Percentiles rank a stretch among this genome's conserved stretches.
Evolutionary conservation across 1,140 invertebrate species (phyloP).

Genomic region (Caenorhabditis brenneri): DNA sequence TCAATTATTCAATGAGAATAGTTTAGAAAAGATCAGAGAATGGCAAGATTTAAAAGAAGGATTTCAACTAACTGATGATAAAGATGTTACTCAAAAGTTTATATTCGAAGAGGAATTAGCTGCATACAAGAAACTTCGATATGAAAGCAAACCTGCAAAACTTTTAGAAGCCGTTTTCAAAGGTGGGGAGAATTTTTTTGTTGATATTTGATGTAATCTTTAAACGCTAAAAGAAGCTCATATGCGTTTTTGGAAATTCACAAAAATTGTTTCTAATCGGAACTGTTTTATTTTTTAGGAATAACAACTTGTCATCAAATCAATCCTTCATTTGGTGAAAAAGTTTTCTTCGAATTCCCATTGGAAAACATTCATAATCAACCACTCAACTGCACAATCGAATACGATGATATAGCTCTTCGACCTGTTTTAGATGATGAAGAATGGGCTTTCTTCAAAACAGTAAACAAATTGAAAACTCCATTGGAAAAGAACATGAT

Average conservation of each 20-base stretch:
- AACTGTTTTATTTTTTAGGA: slow-evolving; percentile 5
- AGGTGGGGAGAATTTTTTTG: too few species aligned
- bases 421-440: slow-evolving; percentile 33
- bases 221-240: too few species aligned
- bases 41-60: slow-evolving; percentile 37
- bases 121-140: slow-evolving; percentile 42
- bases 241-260: too few species aligned
- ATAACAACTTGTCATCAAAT: slow-evolving; percentile 45
- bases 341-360: slow-evolving; percentile 47
- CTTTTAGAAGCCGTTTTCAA: slow-evolving; percentile 47
- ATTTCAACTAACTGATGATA: neutral
- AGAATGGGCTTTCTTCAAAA: slow-evolving; percentile 43
- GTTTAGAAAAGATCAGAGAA: slow-evolving; percentile 31
- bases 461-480: slow-evolving; percentile 19
- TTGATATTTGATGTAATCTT: too few species aligned
- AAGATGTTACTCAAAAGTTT: slow-evolving; percentile 33
- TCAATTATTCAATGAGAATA: slow-evolving; percentile 41
- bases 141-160: slow-evolving; percentile 47
- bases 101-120: slow-evolving; percentile 49
- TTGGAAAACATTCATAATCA: slow-evolving; percentile 21
- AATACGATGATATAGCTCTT: slow-evolving; percentile 32
- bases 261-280: too few species aligned
- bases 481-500: slow-evolving; percentile 45
- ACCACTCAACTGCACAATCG: slow-evolving; percentile 46
- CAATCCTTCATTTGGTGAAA: slow-evolving; percentile 44